Evolutionary conservation across 2,113 vertebrate species (phyloP).

Genomic region (Chamaetylas fuelleborni): DNA sequence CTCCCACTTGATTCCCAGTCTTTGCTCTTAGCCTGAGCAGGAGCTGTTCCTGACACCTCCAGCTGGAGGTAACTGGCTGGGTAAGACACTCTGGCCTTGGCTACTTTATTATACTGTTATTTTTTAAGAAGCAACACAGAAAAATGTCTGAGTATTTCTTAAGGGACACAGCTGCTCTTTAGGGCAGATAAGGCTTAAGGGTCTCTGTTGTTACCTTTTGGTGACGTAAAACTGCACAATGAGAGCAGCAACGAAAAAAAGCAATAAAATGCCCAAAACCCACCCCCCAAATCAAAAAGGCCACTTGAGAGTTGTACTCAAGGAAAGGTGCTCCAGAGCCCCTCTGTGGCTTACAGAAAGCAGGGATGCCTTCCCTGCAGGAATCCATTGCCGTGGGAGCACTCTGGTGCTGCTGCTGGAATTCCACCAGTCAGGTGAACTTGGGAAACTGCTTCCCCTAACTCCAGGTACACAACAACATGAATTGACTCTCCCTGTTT

Average conservation of each 20-base stretch:
- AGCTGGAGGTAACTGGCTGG: background rate
- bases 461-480: background rate
- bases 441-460: background rate
- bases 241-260: background rate
- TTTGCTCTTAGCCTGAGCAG: background rate
- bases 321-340: background rate
- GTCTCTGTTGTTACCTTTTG: background rate
- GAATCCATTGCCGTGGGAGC: background rate
- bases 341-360: background rate
- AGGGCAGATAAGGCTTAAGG: background rate
- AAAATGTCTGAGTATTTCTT: background rate
- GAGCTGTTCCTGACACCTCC: background rate
- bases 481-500: background rate
- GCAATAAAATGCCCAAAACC: background rate
- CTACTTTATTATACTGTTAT: background rate
- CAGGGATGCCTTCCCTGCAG: background rate
- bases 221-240: background rate
- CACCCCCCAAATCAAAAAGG: background rate
- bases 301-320: background rate
- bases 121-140: background rate
- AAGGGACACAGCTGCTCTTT: background rate
- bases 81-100: background rate
- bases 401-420: background rate
- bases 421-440: rapidly evolving
- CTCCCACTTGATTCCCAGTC: background rate